Conservation (phyloP, 2,797 vertebrate species). For the Clangula hyemalis region DNA sequence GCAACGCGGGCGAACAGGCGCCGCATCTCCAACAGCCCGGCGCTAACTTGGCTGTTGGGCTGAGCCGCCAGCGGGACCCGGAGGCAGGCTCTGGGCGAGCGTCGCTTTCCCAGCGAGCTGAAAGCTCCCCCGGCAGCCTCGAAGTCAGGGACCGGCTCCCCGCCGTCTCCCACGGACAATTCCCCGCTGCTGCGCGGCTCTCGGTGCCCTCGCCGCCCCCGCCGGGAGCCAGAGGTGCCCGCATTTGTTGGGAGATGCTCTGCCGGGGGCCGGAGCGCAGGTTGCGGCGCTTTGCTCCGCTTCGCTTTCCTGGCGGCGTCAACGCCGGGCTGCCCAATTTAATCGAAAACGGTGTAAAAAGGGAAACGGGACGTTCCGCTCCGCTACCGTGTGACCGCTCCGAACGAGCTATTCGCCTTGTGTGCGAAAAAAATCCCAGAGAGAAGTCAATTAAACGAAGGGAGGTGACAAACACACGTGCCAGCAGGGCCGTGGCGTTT, state of each 20-base stretch:
- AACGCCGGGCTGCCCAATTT: not conserved
- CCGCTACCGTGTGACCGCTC: not conserved
- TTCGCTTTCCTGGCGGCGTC: not conserved
- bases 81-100: not conserved
- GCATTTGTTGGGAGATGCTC: not conserved
- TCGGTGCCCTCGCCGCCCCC: not conserved
- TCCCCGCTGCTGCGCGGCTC: not conserved
- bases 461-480: not conserved
- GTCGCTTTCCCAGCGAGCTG: not conserved
- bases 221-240: not conserved
- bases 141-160: not conserved
- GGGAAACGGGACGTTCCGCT: not conserved
- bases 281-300: not conserved
- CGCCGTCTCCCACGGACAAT: too few species aligned
- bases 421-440: not conserved
- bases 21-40: not conserved
- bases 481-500: not conserved
- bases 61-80: not conserved
- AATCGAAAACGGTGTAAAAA: not conserved
- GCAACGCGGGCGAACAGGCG: not conserved
- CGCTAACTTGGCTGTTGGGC: not conserved
- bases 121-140: not conserved
- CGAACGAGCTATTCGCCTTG: not conserved
- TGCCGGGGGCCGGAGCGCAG: not conserved
- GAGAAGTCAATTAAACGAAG: constrained; percentile 6